Percentiles rank a stretch among this genome's conserved stretches.
Conservation (phyloP, 2,113 vertebrate genomes). For the Sinocyclocheilus rhinocerous region DNA sequence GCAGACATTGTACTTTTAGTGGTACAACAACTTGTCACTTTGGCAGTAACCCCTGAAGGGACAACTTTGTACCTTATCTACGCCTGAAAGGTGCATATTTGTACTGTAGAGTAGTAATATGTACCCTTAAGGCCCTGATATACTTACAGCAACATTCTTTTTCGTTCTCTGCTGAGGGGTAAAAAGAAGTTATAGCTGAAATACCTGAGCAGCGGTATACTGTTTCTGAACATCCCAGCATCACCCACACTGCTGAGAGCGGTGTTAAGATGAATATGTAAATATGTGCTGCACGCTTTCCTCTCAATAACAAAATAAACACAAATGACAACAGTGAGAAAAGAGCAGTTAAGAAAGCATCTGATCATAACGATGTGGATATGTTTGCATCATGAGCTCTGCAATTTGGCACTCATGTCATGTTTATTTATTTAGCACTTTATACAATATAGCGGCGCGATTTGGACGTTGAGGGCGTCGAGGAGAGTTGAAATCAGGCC, state of each 20-base stretch:
- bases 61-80: not conserved
- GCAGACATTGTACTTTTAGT: not conserved
- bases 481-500: too few species aligned
- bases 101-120: too few species aligned
- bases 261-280: too few species aligned
- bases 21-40: not conserved
- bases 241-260: too few species aligned
- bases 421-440: not conserved
- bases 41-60: not conserved
- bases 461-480: too few species aligned
- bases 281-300: too few species aligned
- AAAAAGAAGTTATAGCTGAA: not conserved
- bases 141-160: not conserved
- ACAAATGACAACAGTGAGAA: too few species aligned
- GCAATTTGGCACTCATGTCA: not conserved
- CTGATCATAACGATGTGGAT: not conserved
- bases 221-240: not conserved
- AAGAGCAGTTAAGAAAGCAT: too few species aligned
- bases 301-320: too few species aligned
- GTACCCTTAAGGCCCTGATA: not conserved
- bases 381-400: not conserved
- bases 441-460: not conserved
- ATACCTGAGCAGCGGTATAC: not conserved
- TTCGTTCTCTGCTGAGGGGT: not conserved
- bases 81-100: too few species aligned